Evolutionary conservation across 2,888 invertebrate species (phyloP).

Genomic region (Imbricaverruca yamaguchii): DNA sequence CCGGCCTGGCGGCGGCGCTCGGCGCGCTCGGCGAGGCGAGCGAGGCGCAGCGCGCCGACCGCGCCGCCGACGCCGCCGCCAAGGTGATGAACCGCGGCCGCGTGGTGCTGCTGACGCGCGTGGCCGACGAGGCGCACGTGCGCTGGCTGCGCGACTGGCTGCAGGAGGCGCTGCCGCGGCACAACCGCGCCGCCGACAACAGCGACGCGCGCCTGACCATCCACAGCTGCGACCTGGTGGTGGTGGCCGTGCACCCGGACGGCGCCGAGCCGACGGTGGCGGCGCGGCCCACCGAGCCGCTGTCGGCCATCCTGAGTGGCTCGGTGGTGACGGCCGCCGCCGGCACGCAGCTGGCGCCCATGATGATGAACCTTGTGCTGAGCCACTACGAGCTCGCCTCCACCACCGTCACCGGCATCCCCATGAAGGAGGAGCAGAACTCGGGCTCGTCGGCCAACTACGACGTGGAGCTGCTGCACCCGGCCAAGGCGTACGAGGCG

Average conservation of each 20-base stretch:
- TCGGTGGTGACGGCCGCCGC: constrained; percentile 50
- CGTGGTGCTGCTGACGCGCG: constrained; percentile 83
- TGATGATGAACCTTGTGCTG: constrained; percentile 50
- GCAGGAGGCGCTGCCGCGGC: constrained; percentile 66
- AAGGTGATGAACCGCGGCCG: constrained; percentile 59
- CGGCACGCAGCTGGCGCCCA: constrained; percentile 57
- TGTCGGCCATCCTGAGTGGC: constrained; percentile 35
- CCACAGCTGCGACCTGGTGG: constrained; percentile 80
- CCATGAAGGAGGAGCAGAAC: constrained; percentile 99
- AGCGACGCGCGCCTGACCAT: constrained; percentile 54
- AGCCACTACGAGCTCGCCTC: constrained; percentile 84
- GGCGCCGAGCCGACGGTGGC: constrained; percentile 69
- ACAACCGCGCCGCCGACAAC: constrained; percentile 64
- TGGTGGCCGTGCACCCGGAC: constrained; percentile 79
- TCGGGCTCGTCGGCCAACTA: constrained; percentile 97
- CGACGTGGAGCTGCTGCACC: constrained; percentile 94
- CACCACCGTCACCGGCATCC: constrained; percentile 96
- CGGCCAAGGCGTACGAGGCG: constrained; percentile 73
- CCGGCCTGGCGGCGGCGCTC: constrained; percentile 13
- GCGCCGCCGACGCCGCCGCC: constrained; percentile 42
- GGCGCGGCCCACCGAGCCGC: constrained; percentile 51
- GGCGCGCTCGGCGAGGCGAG: background rate
- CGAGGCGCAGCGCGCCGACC: constrained; percentile 58
- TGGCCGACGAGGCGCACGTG: constrained; percentile 78
- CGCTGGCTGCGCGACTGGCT: constrained; percentile 80